A percentile compares a stretch with the other conserved stretches of the same genome.
phyloP scores from a whole-genome alignment of 2,113 vertebrate species.

The Noturus placidus region DNA sequence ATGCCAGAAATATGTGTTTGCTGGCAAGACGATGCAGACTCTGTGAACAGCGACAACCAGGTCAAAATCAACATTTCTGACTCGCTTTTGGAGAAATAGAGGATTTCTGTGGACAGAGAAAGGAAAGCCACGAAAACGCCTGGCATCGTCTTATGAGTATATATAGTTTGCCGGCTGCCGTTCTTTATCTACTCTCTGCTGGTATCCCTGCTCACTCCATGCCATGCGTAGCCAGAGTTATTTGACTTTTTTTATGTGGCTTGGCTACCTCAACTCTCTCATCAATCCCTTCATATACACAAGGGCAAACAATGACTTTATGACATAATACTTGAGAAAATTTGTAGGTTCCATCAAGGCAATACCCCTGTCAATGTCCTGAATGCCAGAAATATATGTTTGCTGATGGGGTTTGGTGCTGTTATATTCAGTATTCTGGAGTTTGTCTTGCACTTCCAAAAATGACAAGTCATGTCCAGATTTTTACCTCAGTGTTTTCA shows the following conservation, averaged over 20 bases:
- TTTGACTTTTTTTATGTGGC: conserved; percentile 93
- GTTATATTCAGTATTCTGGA: neutral
- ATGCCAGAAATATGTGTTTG: too few relatives aligned
- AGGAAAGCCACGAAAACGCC: conserved; percentile 95
- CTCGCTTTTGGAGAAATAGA: conserved; percentile 91
- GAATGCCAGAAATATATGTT: neutral
- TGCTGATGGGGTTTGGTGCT: neutral
- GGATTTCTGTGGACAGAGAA: conserved; percentile 92
- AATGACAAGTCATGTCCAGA: neutral
- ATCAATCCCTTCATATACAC: conserved; percentile 96
- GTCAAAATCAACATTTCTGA: conserved; percentile 93
- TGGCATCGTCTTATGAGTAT: conserved; percentile 94
- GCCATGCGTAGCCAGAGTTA: conserved; percentile 79
- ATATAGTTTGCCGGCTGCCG: conserved; percentile 96
- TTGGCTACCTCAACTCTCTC: conserved; percentile 94
- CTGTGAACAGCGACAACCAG: conserved; percentile 82
- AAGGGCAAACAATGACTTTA: conserved; percentile 93
- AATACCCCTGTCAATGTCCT: neutral
- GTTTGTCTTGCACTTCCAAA: neutral
- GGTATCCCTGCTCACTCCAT: conserved; percentile 83
- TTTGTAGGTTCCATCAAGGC: neutral
- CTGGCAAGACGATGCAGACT: conserved; percentile 82
- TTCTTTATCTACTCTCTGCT: conserved; percentile 95
- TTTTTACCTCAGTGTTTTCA: conserved; percentile 6
- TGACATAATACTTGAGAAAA: neutral